A percentile compares a stretch with the other conserved stretches of the same genome.
phyloP scores from a whole-genome alignment of 1,140 invertebrate species.

The Lanistes nyassanus region DNA sequence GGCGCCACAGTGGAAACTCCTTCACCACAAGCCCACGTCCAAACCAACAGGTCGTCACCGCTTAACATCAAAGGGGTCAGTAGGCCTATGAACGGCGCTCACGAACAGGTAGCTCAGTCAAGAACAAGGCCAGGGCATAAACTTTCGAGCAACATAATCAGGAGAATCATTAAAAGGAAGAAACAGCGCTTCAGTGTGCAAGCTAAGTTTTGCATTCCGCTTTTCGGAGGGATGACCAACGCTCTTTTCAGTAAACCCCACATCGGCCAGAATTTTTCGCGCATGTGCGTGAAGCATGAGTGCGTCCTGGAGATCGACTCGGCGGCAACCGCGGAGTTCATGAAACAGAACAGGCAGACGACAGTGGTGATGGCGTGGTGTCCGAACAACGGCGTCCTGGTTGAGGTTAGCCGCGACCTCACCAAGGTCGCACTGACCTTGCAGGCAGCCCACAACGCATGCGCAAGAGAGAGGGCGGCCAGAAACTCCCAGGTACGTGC shows the following conservation, averaged over 20 bases:
- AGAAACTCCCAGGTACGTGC: not conserved
- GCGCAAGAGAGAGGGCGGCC: not conserved
- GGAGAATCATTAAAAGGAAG: slow-evolving; percentile 11
- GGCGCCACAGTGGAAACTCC: not conserved
- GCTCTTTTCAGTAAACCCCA: not conserved
- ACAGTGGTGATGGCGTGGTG: slow-evolving; percentile 14
- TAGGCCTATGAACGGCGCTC: too few species aligned
- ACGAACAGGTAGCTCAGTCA: not conserved
- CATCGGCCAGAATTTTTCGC: not conserved
- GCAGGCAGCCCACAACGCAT: not conserved
- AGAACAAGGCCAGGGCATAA: not conserved
- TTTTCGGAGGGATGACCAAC: slow-evolving; percentile 2
- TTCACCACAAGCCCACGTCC: not conserved
- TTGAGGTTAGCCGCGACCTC: not conserved
- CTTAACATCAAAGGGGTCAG: too few species aligned
- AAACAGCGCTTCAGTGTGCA: not conserved
- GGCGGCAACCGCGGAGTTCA: not conserved
- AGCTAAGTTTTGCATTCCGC: not conserved
- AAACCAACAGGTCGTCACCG: not conserved
- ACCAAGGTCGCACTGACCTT: not conserved
- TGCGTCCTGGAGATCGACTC: slow-evolving; percentile 15
- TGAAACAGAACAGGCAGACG: not conserved
- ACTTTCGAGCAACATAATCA: not conserved
- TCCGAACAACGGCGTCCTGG: not conserved
- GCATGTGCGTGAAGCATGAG: not conserved